Percentiles rank a stretch among this genome's conserved stretches.
Evolutionary conservation across 1,140 invertebrate species (phyloP).

Genomic region (Hydropsyche tenuis): DNA sequence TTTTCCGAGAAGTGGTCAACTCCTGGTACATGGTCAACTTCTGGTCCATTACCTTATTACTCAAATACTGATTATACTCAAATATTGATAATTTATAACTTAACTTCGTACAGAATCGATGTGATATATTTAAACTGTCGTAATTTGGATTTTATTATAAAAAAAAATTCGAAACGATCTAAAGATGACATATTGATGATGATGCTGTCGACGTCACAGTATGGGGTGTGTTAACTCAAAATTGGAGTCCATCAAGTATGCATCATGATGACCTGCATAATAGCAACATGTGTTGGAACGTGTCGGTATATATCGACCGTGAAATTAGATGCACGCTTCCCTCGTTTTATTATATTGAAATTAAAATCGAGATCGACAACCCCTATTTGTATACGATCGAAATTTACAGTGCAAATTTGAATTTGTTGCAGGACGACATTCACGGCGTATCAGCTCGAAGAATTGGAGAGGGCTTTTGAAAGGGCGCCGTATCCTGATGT

Average conservation of each 20-base stretch:
- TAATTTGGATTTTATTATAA: no score
- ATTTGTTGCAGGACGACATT: conserved; percentile 85
- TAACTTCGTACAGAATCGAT: no score
- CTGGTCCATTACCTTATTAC: no score
- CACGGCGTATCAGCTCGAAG: conserved; percentile 93
- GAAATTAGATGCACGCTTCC: conserved; percentile 47
- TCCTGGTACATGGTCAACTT: no score
- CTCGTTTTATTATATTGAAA: not conserved
- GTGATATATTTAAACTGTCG: no score
- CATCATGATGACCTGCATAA: conserved; percentile 29
- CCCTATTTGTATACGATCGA: not conserved
- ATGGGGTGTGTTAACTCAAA: not conserved
- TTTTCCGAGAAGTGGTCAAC: no score
- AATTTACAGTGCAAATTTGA: not conserved
- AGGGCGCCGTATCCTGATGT: conserved; percentile 96
- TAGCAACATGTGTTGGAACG: conserved; percentile 44
- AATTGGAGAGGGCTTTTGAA: conserved; percentile 92
- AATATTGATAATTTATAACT: no score
- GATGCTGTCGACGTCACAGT: not conserved
- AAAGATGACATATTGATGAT: no score
- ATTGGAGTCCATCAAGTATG: no score
- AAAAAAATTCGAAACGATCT: no score
- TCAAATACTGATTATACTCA: no score
- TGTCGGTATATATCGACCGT: conserved; percentile 45
- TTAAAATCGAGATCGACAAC: no score